A percentile compares a stretch with the other conserved stretches of the same genome.
phyloP scores from a whole-genome alignment of 2,888 invertebrate genomes.

The Watsonalla cultraria region DNA sequence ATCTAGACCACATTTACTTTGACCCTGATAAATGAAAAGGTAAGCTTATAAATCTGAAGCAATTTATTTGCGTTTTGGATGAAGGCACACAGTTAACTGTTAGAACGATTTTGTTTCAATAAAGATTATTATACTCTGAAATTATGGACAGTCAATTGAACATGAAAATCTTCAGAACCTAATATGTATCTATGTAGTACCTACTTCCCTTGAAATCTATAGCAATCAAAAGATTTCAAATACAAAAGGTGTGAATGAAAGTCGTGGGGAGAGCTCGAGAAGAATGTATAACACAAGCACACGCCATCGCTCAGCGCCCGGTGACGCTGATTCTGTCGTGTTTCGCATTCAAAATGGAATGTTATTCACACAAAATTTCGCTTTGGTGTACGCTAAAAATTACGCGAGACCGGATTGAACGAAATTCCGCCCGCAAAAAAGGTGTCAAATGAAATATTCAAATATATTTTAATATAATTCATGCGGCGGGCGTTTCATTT shows the following conservation, averaged over 20 bases:
- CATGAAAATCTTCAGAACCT: too few species aligned
- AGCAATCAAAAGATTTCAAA: constrained; percentile 27
- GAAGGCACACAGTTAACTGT: too few species aligned
- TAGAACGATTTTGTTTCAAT: too few species aligned
- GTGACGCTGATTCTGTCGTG: constrained; percentile 74
- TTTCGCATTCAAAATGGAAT: constrained; percentile 74
- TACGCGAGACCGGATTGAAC: constrained; percentile 74
- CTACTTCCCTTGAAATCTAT: too few species aligned
- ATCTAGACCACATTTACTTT: not conserved
- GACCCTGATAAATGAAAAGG: too few species aligned
- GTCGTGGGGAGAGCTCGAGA: constrained; percentile 52
- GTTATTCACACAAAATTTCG: constrained; percentile 73
- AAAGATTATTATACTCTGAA: constrained; percentile 2
- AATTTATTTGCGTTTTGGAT: constrained; percentile 1
- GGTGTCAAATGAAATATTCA: constrained; percentile 80
- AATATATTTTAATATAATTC: constrained; percentile 80
- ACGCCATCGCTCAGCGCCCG: constrained; percentile 69
- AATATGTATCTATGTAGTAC: too few species aligned
- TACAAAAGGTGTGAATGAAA: constrained; percentile 23
- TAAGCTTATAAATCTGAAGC: not conserved
- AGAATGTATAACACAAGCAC: constrained; percentile 61
- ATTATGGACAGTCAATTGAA: constrained; percentile 15
- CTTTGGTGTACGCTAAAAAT: constrained; percentile 74
- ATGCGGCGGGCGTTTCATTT: constrained; percentile 79
- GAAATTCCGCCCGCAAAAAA: constrained; percentile 75